Evolutionary conservation across 1,140 invertebrate genomes (phyloP), one percentile per base, ranked within the genome.

Genomic region (Parapsyche elsis): DNA sequence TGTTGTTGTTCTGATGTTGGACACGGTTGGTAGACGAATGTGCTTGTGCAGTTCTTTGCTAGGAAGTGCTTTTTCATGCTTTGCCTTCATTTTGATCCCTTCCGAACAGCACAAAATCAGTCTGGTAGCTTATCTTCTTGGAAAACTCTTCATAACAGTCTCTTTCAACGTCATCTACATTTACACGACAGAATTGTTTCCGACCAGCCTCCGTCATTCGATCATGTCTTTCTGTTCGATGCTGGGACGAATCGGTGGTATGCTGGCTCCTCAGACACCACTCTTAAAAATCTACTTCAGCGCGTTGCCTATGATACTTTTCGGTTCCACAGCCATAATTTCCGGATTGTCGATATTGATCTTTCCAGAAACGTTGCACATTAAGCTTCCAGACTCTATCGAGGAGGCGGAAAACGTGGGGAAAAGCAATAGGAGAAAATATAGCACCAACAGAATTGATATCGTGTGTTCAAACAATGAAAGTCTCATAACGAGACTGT

Each of bases 331-430:
- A 85, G 87, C 90, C 0, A 81, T 91, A 0, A 82, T 88, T 5
- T 90, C 92, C 24, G 90, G 89, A 4, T n/a, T 90, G 14, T 82
- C 92, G n/a, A 87, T 90, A 0, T 83, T 93, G n/a, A 83, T 88
- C 21, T 90, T 93, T 77, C 92, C 92, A 0, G 92, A 93, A 87
- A 93, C 92, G 0, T 82, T 91, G 19, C 89, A 90, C 23, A 88
- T 87, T 10, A 91, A 90, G 81, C 85, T 93, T 57, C 92, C 92
- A 4, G 92, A 92, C 85, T 92, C 92, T 0, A 86, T 93, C 1
- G 86, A 88, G 83, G 91, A 93, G 82, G 92, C 91, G 26, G 91
- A 91, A 85, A 88, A 88, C 76, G 89, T 92, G 45, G 88, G 30
- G 5, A 74, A 73, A 19, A 75, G 5, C 19, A 57, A 57, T 1